These are phyloP conservation scores for Oasisia sp. DNA, from an alignment of 2,888 invertebrate species.

Conservation along the genomic window DNA sequence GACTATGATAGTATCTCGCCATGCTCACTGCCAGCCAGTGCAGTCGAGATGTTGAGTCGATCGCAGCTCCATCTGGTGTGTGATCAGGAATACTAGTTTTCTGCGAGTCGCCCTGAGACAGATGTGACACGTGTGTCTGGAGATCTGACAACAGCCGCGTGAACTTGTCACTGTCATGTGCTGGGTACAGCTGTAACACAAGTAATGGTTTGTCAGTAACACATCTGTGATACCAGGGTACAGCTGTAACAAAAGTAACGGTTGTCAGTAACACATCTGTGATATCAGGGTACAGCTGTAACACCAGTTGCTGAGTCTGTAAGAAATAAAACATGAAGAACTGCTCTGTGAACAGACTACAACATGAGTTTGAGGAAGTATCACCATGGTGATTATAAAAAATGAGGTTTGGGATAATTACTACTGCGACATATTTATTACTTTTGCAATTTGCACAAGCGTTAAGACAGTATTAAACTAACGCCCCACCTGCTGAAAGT, in stretches of 20 bases:
- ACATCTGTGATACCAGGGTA: neutral
- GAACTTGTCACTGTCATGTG: slow-evolving; percentile 41
- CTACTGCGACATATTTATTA: no score
- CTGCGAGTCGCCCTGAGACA: neutral
- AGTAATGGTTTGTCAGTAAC: neutral
- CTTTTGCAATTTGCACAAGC: no score
- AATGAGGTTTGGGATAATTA: no score
- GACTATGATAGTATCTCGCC: slow-evolving; percentile 45
- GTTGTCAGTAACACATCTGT: neutral
- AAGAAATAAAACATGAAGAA: no score
- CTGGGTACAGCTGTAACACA: slow-evolving; percentile 45
- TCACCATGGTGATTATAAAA: no score
- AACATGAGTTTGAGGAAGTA: no score
- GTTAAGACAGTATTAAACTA: neutral
- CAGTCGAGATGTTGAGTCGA: slow-evolving; percentile 41
- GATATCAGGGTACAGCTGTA: neutral
- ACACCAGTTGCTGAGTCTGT: no score
- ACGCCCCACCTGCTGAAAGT: slow-evolving; percentile 52
- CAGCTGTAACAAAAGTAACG: neutral
- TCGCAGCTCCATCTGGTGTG: slow-evolving; percentile 23
- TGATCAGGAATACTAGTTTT: neutral
- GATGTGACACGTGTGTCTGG: slow-evolving; percentile 27
- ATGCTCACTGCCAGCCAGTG: slow-evolving; percentile 48
- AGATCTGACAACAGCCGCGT: slow-evolving; percentile 42
- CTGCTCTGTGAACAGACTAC: no score